Evolutionary conservation across 2,797 vertebrate genomes (phyloP), one percentile per base, ranked within the genome.

Genomic region (Micrastur ruficollis): DNA sequence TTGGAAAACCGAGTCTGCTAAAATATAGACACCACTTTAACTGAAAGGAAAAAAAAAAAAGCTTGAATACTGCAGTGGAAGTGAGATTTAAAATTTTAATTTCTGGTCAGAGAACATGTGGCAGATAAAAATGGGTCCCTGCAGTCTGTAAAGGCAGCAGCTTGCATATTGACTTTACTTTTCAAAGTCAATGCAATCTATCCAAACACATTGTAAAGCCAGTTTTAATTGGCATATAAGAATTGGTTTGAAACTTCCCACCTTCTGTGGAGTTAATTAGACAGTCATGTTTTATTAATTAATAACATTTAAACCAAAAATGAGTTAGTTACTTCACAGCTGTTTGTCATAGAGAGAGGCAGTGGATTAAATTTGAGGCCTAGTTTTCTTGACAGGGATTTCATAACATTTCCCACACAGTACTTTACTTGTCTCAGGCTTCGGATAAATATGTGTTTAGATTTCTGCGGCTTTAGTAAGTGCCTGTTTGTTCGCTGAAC

Each of bases 381-480:
- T 84, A 31, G 31, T 86, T 93, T 94, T 93, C 59, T 70, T 94
- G 59, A 86, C 62, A 53, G 50, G 26, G 50, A 52, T 94, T 96
- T 96, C 47, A 42, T 93, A 95, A 71, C 61, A 36, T 86, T 92
- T 96, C 68, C 79, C 79, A 82, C 52, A 72, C 63, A 80, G 82
- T 84, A 55, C 81, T 86, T 53, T 42, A 50, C 66, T 91, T 95
- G 87, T 59, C 63, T 92, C 44, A 56, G 31, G 34, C 81, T 82
- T 85, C 2, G 15, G 32, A 59, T 82, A 78, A 85, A 65, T 59
- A 25, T 3, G 8, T 66, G 47, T 81, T 73, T 79, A 5, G 73
- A 79, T 94, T 94, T 90, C 80, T 73, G 55, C 0, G 2, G 62
- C 82, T 86, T 82, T 67, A 34, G 47, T 71, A 80, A 66, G 63